Conservation (phyloP, 2,888 invertebrate genomes). For the Drosophila fulvimacula region DNA sequence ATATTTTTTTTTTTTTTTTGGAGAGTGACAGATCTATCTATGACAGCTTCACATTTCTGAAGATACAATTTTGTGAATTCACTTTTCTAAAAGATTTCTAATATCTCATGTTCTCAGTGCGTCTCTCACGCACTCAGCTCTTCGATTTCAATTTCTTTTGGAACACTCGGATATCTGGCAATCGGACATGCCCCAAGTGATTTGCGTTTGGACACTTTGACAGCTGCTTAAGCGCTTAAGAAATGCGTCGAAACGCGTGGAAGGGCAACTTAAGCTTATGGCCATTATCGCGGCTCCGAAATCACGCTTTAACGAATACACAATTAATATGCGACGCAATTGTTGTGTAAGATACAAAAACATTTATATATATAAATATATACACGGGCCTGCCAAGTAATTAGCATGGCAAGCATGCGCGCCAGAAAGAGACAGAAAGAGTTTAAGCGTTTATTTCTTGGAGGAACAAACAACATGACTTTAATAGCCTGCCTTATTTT, state of each 20-base stretch:
- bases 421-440: slow-evolving; percentile 5
- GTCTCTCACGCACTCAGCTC: slow-evolving; percentile 5
- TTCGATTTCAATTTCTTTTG: slow-evolving; percentile 61
- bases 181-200: slow-evolving; percentile 46
- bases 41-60: not conserved
- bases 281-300: slow-evolving; percentile 55
- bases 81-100: not conserved
- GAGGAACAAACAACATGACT: slow-evolving; percentile 42
- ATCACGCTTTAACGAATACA: slow-evolving; percentile 49
- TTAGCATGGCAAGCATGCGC: slow-evolving; percentile 63
- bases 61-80: not conserved
- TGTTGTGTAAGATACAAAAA: slow-evolving; percentile 32
- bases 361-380: not conserved
- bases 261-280: slow-evolving; percentile 39
- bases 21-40: too few species aligned
- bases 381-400: slow-evolving; percentile 38
- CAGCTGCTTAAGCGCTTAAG: slow-evolving; percentile 73
- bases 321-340: slow-evolving; percentile 76
- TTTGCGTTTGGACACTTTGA: slow-evolving; percentile 63
- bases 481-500: slow-evolving; percentile 75
- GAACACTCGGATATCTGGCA: slow-evolving; percentile 21
- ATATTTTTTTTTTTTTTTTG: too few species aligned
- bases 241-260: slow-evolving; percentile 31
- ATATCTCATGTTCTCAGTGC: not conserved
- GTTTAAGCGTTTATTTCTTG: slow-evolving; percentile 2